Evolutionary conservation across 2,888 invertebrate species (phyloP).

Genomic region (Agonum fuliginosum): DNA sequence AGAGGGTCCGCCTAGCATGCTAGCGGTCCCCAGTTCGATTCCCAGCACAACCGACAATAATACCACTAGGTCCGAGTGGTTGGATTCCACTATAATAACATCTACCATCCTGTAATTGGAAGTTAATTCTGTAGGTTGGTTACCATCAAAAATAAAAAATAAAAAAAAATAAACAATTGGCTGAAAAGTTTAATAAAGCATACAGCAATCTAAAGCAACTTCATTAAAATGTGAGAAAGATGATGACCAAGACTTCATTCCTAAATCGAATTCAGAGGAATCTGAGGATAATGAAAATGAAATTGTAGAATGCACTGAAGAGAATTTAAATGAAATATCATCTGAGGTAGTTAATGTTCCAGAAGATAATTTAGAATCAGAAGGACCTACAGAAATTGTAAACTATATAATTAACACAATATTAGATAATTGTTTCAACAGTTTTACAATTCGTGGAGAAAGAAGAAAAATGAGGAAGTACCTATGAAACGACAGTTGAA

Average conservation of each 20-base stretch:
- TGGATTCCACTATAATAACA: too few species aligned
- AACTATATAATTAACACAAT: background rate
- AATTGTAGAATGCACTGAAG: background rate
- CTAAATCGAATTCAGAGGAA: background rate
- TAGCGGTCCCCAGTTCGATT: background rate
- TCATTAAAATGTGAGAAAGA: background rate
- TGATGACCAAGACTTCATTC: background rate
- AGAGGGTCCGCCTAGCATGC: background rate
- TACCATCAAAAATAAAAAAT: too few species aligned
- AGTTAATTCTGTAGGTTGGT: too few species aligned
- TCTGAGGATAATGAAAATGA: background rate
- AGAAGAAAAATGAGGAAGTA: too few species aligned
- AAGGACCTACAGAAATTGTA: background rate
- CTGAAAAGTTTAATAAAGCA: too few species aligned
- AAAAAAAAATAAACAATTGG: too few species aligned
- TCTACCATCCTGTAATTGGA: too few species aligned
- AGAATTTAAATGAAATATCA: background rate
- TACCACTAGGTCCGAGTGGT: too few species aligned
- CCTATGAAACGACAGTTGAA: too few species aligned
- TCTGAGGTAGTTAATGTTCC: background rate
- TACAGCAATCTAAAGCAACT: too few species aligned
- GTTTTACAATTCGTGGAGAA: too few species aligned
- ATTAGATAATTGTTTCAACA: background rate
- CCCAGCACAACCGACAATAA: too few species aligned
- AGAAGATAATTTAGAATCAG: background rate